Conservation (phyloP, 2,888 invertebrate genomes). For the Anoplius nigerrimus region DNA sequence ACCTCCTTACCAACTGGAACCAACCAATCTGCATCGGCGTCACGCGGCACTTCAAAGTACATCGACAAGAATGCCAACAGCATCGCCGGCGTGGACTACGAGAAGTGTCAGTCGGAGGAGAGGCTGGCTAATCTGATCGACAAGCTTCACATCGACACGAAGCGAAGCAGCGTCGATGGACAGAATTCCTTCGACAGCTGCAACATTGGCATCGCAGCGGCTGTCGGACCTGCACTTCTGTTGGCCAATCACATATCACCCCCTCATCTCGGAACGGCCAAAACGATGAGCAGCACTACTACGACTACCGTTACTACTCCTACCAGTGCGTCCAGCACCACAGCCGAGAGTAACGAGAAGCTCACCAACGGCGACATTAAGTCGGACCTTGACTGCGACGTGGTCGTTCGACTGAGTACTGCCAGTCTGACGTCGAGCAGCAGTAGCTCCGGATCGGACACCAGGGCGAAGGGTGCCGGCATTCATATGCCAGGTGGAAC, state of each 20-base stretch:
- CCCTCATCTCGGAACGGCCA: slow-evolving; percentile 31
- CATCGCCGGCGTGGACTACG: slow-evolving; percentile 59
- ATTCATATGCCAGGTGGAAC: slow-evolving; percentile 35
- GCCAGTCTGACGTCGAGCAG: slow-evolving; percentile 78
- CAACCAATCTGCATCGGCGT: too few species aligned
- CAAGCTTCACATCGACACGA: slow-evolving; percentile 67
- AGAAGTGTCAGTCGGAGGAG: slow-evolving; percentile 62
- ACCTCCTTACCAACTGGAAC: too few species aligned
- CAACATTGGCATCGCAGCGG: slow-evolving; percentile 60
- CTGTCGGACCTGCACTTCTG: slow-evolving; percentile 65
- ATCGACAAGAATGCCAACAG: slow-evolving; percentile 76
- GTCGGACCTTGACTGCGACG: slow-evolving; percentile 62
- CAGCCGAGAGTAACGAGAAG: slow-evolving; percentile 58
- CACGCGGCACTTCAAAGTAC: slow-evolving; percentile 56
- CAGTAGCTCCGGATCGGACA: slow-evolving; percentile 73
- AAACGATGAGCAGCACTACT: slow-evolving; percentile 15
- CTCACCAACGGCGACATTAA: slow-evolving; percentile 64
- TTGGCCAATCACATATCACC: slow-evolving; percentile 66
- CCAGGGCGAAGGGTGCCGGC: slow-evolving; percentile 60
- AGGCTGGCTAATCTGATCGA: slow-evolving; percentile 65
- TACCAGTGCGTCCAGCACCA: too few species aligned
- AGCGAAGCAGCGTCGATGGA: slow-evolving; percentile 57
- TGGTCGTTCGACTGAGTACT: slow-evolving; percentile 77
- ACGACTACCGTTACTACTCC: neutral
- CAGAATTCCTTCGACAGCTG: slow-evolving; percentile 50